Base-by-base conservation (phyloP, 2,888 invertebrate species). In the Melanchra persicariae region DNA sequence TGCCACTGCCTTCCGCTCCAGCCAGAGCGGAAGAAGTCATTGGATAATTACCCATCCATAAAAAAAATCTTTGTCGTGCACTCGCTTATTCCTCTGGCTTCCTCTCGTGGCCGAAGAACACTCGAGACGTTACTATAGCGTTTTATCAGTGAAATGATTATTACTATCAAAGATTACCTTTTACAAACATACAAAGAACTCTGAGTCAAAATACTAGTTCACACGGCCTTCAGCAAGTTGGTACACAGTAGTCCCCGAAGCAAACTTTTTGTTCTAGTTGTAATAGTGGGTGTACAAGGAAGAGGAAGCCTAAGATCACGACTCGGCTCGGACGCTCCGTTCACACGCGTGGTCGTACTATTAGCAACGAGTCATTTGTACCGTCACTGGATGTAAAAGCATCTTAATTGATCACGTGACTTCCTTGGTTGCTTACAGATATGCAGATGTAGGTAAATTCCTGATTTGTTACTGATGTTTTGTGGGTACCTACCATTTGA, bases 231-330 rank as follows among this genome's bases (percentile, higher is more conserved):
- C 40, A 22, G n/a, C 45, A 37, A 54, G 43, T 59, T 47, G n/a
- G n/a, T 26, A 49, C 55, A 52, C 12, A 68, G 67, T 58, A 82
- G 81, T 82, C 77, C 75, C 77, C 79, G 75, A 86, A 89, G 87
- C 87, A 85, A 88, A 85, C 85, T 91, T 91, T 91, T 90, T 91
- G 89, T 85, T 67, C 76, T 67, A 81, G 71, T 83, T 81, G 63
- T 60, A 24, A 55, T 47, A 37, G 69, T 78, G 63, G 66, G 78
- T 66, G 63, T 77, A 76, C 64, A 61, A 91, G 92, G 92, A 91
- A 92, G 87, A 90, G 92, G 92, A 92, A 92, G 87, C 73, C 37
- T n/a, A 72, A 81, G 90, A 90, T 89, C 91, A 91, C 89, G 86
- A 89, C 78, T 89, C 89, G 84, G 89, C 75, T 89, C 86, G 86